These are phyloP conservation scores for Oophaga sylvatica DNA, from an alignment of 2,797 vertebrate species.

Conservation along the genomic window DNA sequence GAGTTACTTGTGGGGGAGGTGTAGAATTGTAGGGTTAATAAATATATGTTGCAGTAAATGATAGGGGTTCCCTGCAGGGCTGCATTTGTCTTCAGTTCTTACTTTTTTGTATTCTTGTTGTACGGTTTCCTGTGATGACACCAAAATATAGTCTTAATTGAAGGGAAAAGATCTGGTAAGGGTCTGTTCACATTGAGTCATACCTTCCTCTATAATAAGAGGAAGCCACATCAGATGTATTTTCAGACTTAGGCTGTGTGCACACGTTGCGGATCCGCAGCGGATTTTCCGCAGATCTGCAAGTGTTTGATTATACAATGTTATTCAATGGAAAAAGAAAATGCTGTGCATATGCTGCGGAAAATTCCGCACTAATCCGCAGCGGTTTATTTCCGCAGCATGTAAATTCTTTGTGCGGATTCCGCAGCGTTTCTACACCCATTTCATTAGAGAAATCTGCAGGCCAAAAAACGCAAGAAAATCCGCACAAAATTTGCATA, in stretches of 20 bases:
- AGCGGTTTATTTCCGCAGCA: no score
- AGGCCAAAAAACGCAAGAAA: no score
- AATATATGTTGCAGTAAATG: conserved; percentile 15
- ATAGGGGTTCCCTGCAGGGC: conserved; percentile 13
- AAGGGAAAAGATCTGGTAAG: not conserved
- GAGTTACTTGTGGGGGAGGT: conserved; percentile 18
- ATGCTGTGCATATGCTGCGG: no score
- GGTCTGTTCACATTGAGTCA: not conserved
- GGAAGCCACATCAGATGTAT: not conserved
- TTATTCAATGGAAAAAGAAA: no score
- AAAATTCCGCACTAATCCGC: no score
- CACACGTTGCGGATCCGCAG: no score
- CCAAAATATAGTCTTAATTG: not conserved
- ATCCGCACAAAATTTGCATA: no score
- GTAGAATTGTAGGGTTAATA: not conserved
- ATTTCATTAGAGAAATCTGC: no score
- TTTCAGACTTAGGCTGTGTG: not conserved
- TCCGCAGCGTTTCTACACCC: no score
- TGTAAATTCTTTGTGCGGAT: no score
- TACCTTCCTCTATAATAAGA: not conserved
- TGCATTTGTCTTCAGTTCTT: not conserved
- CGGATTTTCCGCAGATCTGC: no score
- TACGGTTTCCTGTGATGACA: not conserved
- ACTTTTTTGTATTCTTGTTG: not conserved
- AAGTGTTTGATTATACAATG: no score